These are phyloP conservation scores for Cecropterus lyciades DNA, from an alignment of 1,140 invertebrate genomes.

Conservation along the genomic window DNA sequence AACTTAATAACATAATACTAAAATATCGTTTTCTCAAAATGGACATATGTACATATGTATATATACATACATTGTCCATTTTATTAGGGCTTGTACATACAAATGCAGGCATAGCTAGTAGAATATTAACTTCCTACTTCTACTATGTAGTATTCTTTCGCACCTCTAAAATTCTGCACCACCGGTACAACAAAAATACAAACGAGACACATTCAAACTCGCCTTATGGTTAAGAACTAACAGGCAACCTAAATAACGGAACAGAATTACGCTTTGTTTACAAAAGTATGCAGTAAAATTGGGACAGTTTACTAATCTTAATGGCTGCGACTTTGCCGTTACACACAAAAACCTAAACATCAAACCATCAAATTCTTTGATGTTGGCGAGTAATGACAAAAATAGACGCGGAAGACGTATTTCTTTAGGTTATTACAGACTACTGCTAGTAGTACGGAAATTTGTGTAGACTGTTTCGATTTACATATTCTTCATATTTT, in stretches of 20 bases:
- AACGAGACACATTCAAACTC: too few species aligned
- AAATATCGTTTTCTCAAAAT: too few species aligned
- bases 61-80: too few species aligned
- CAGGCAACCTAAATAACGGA: background rate
- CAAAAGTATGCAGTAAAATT: slow-evolving; percentile 23
- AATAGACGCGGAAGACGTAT: slow-evolving; percentile 44
- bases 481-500: too few species aligned
- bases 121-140: too few species aligned
- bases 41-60: too few species aligned
- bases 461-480: background rate
- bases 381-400: slow-evolving; percentile 44
- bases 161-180: too few species aligned
- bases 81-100: too few species aligned
- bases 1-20: too few species aligned
- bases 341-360: slow-evolving; percentile 43
- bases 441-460: background rate
- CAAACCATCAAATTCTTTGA: slow-evolving; percentile 49
- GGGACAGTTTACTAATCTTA: slow-evolving; percentile 29
- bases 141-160: too few species aligned
- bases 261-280: slow-evolving; percentile 29
- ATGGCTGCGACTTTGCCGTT: slow-evolving; percentile 29
- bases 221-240: background rate
- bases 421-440: background rate
- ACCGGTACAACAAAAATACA: too few species aligned
- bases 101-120: too few species aligned